A percentile compares a stretch with the other conserved stretches of the same genome.
phyloP scores from a whole-genome alignment of 2,113 vertebrate species.

The Crotophaga sulcirostris region DNA sequence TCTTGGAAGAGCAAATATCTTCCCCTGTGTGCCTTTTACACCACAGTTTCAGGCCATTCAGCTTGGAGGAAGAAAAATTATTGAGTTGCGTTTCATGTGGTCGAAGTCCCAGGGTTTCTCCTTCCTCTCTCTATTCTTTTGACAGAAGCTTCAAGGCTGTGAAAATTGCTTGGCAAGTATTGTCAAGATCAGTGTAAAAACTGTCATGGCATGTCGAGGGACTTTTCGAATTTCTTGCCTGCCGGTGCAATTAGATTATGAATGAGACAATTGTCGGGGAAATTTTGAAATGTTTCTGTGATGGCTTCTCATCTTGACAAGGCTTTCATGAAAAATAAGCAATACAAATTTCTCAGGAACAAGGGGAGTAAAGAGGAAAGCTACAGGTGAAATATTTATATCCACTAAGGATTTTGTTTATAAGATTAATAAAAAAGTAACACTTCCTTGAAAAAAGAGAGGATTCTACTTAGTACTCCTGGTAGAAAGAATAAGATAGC shows the following conservation, averaged over 20 bases:
- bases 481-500: neutral
- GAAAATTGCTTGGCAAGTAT: slow-evolving; percentile 15
- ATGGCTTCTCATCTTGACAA: slow-evolving; percentile 63
- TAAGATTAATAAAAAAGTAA: neutral
- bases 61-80: neutral
- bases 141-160: slow-evolving; percentile 48
- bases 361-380: neutral
- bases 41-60: neutral
- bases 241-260: slow-evolving; percentile 18
- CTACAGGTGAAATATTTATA: slow-evolving; percentile 29
- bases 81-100: neutral
- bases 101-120: neutral
- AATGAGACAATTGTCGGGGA: slow-evolving; percentile 50
- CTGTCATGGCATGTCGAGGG: neutral
- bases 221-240: slow-evolving; percentile 28
- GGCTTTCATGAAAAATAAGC: slow-evolving; percentile 27
- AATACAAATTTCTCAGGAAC: neutral
- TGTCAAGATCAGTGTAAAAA: slow-evolving; percentile 15
- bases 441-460: neutral
- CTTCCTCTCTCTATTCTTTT: neutral
- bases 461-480: neutral
- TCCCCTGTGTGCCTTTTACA: neutral
- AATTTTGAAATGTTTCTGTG: slow-evolving; percentile 54
- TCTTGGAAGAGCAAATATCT: neutral
- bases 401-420: neutral